Percentiles rank a stretch among this genome's conserved stretches.
Conservation (phyloP, 1,140 invertebrate genomes). For the Triops cancriformis region DNA sequence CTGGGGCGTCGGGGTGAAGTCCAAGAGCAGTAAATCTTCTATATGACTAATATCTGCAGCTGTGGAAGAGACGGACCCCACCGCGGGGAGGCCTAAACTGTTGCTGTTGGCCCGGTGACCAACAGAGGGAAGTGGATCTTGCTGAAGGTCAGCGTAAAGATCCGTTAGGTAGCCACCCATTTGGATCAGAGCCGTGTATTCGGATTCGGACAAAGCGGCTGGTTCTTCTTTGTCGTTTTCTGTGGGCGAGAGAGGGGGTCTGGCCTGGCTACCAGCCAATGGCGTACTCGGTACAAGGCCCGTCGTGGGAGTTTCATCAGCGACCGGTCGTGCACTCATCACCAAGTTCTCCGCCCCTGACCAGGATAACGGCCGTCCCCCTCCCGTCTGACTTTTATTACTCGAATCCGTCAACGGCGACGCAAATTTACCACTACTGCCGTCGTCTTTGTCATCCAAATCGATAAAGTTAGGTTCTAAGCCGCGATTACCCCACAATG, state of each 20-base stretch:
- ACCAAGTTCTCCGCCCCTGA: not conserved
- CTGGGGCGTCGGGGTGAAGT: not conserved
- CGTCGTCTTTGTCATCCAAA: conserved; percentile 1
- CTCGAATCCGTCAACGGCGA: not conserved
- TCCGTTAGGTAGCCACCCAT: not conserved
- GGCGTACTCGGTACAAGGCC: not conserved
- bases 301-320: not conserved
- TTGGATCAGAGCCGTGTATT: not conserved
- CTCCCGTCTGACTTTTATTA: not conserved
- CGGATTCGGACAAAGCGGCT: not conserved
- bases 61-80: not conserved
- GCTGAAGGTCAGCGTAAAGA: not conserved
- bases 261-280: not conserved
- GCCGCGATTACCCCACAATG: conserved; percentile 25
- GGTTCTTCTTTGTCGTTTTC: not conserved
- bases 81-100: conserved; percentile 18
- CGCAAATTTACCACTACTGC: not conserved
- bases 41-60: not conserved
- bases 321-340: not conserved
- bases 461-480: conserved; percentile 26
- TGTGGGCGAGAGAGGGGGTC: not conserved
- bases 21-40: not conserved
- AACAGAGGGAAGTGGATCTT: not conserved
- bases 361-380: not conserved
- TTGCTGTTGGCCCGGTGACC: conserved; percentile 20